These are phyloP conservation scores for Zaprionus kolodkinae DNA, from an alignment of 1,140 invertebrate species.

Conservation along the genomic window DNA sequence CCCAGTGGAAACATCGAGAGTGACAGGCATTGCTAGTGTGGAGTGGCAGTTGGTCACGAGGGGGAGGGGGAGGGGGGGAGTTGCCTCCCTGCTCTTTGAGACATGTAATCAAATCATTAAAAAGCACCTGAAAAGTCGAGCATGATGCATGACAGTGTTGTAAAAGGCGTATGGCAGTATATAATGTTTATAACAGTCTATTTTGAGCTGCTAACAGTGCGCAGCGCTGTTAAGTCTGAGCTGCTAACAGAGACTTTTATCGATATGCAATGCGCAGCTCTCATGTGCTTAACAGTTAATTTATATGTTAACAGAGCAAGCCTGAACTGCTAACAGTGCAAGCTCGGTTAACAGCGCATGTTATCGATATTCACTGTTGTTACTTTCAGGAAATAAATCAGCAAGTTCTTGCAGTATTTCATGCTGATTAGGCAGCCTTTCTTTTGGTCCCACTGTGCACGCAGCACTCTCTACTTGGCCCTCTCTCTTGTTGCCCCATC, in stretches of 20 bases:
- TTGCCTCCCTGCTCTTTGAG: background rate
- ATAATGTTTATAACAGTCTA: background rate
- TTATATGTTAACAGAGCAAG: background rate
- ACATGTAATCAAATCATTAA: conserved; percentile 18
- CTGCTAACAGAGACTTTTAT: no score
- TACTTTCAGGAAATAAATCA: background rate
- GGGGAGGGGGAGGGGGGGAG: background rate
- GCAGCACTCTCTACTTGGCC: conserved; percentile 1
- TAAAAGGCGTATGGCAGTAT: background rate
- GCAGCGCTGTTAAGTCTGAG: no score
- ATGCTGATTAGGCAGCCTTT: conserved; percentile 15
- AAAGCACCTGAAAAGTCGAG: conserved; percentile 3
- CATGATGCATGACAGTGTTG: background rate
- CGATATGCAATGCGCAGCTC: no score
- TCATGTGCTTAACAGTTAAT: no score
- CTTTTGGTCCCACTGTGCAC: conserved; percentile 45
- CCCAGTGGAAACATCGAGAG: conserved; percentile 19
- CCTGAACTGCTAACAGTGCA: background rate
- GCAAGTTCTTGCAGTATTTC: background rate
- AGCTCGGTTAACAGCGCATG: background rate
- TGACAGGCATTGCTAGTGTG: conserved; percentile 15
- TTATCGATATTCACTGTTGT: background rate
- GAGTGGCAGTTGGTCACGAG: conserved; percentile 6
- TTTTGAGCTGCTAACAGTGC: no score
- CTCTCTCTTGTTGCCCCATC: background rate